A percentile compares a stretch with the other conserved stretches of the same genome.
These are phyloP conservation scores for Masnerella sp. DNA, from an alignment of 2,888 invertebrate genomes.

Conservation along the genomic window DNA sequence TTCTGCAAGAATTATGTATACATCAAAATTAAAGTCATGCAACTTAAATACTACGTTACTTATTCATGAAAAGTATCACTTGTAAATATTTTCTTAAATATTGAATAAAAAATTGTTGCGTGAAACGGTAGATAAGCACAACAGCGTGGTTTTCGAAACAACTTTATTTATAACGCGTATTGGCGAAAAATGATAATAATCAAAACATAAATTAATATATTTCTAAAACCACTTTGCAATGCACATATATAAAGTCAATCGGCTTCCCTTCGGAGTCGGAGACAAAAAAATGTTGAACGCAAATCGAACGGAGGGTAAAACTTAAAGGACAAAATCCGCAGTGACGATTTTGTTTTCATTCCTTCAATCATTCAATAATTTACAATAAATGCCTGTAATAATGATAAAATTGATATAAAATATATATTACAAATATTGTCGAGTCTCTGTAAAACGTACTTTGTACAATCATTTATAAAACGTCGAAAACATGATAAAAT, in stretches of 20 bases:
- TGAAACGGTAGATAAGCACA: not conserved
- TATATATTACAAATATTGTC: constrained; percentile 32
- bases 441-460: constrained; percentile 26
- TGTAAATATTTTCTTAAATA: constrained; percentile 9
- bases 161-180: too few species aligned
- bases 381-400: constrained; percentile 29
- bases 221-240: too few species aligned
- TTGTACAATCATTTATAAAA: constrained; percentile 29
- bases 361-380: constrained; percentile 1
- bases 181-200: too few species aligned
- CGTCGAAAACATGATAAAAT: constrained; percentile 10
- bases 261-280: too few species aligned
- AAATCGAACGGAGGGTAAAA: too few species aligned
- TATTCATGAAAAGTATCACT: not conserved
- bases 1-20: not conserved
- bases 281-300: too few species aligned
- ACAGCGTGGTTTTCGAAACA: too few species aligned
- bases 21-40: constrained; percentile 9
- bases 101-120: constrained; percentile 8
- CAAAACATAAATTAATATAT: too few species aligned
- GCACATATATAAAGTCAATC: too few species aligned
- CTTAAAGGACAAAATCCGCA: not conserved
- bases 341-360: not conserved
- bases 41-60: constrained; percentile 5
- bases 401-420: constrained; percentile 34